Conservation (phyloP, 2,797 vertebrate genomes). For the Heterohyrax brucei region DNA sequence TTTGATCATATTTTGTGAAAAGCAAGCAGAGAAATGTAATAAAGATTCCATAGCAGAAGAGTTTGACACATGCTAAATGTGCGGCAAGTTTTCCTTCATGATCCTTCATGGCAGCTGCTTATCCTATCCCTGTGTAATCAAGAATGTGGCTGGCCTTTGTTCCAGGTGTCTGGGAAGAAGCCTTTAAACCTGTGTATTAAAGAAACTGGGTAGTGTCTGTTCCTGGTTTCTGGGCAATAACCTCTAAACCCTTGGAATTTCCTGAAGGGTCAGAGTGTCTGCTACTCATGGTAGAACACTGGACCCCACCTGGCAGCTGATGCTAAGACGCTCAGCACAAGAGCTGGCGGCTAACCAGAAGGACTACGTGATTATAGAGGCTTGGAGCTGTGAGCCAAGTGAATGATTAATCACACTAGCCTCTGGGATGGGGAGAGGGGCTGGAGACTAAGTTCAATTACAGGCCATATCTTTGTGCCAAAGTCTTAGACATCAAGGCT, state of each 20-base stretch:
- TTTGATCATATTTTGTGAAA: slow-evolving; percentile 7
- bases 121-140: too few species aligned
- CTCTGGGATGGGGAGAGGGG: background rate
- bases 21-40: slow-evolving; percentile 34
- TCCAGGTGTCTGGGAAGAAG: too few species aligned
- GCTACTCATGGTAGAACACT: too few species aligned
- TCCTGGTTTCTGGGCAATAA: too few species aligned
- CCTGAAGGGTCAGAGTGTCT: too few species aligned
- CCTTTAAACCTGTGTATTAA: too few species aligned
- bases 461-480: background rate
- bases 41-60: slow-evolving; percentile 51
- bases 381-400: background rate
- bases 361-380: background rate
- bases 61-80: slow-evolving; percentile 4
- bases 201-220: too few species aligned
- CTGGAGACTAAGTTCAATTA: background rate
- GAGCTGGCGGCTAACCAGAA: background rate
- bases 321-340: background rate
- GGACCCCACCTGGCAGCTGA: too few species aligned
- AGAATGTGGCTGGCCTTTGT: too few species aligned
- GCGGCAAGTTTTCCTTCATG: background rate
- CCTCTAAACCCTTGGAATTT: too few species aligned
- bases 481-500: background rate
- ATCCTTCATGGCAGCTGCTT: background rate
- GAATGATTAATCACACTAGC: too few species aligned